Evolutionary conservation across 2,888 invertebrate species (phyloP), one percentile per base, ranked within the genome.

Genomic region (Tenthredo distinguenda): DNA sequence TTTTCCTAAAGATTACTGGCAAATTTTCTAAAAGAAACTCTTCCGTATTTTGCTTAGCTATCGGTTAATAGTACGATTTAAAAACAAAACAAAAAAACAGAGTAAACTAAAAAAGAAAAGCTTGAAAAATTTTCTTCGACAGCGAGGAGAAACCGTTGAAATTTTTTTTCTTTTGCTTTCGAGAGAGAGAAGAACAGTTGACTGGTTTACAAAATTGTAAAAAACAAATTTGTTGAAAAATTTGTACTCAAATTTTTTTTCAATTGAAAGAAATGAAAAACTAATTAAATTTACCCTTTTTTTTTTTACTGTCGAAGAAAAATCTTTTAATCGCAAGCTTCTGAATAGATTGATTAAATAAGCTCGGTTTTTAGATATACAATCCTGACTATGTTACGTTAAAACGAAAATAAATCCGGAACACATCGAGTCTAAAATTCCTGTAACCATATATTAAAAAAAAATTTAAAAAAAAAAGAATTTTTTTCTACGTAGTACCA

Each of bases 381-480:
- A 34, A 68, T 68, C 68, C 18, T 34, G 31, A 6, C 34, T 26
- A 26, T 18, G 18, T 31, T 18, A 77, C 3, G 77, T 55, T 77
- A 77, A 50, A 77, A 77, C 77, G 34, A 55, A 55, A 55, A 50
- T 77, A 55, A 34, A 77, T 77, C 34, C 34, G 55, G 55, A 77
- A 77, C 50, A 34, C 50, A 55, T 21, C 4, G 10, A 31, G 18
- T 50, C 55, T 18, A 31, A 77, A 77, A 77, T 77, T 34, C 55
- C 77, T 50, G 55, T 50, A 34, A 76, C 47, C 55, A 55, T 18
- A 55, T 9, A 72, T 72, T 34, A 40, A 72, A 68, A 72, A 0
- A n/a, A 40, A n/a, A n/a, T 15, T 26, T 10, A 31, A 18, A 3
- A 71, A 71, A 37, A 71, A 40, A 37, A 9, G 7, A 2, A n/a